Evolutionary conservation across 2,888 invertebrate genomes (phyloP).

Genomic region (Drosophila prostipennis): DNA sequence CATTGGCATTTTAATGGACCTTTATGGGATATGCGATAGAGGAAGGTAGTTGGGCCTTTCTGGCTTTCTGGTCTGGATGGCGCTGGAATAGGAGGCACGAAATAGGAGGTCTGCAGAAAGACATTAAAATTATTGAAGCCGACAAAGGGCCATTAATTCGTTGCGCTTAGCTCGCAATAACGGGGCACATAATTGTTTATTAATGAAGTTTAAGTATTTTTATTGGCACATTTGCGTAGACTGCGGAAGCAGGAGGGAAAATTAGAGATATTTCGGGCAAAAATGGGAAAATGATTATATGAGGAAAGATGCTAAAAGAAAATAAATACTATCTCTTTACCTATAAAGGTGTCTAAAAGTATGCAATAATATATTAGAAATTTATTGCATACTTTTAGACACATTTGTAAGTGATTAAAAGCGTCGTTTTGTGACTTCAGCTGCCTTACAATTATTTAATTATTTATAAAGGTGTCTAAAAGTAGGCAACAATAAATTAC

Average conservation of each 20-base stretch:
- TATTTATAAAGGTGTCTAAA: no score
- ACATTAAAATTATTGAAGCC: conserved; percentile 78
- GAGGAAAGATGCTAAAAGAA: no score
- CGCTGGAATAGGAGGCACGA: background rate
- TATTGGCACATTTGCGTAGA: conserved; percentile 83
- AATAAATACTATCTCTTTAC: no score
- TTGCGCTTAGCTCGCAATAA: conserved; percentile 74
- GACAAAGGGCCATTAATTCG: conserved; percentile 75
- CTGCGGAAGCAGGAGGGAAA: background rate
- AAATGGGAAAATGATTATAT: no score
- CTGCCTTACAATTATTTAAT: no score
- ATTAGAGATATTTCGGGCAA: background rate
- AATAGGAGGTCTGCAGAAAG: conserved; percentile 26
- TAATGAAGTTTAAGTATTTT: conserved; percentile 89
- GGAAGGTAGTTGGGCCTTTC: conserved; percentile 16
- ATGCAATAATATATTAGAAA: background rate
- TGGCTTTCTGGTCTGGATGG: background rate
- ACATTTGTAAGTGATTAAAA: background rate
- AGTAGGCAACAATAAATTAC: no score
- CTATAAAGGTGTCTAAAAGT: background rate
- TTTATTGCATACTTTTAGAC: background rate
- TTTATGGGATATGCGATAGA: conserved; percentile 57
- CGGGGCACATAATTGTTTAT: conserved; percentile 86
- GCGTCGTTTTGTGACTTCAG: no score
- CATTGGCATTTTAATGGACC: conserved; percentile 78